phyloP scores from a whole-genome alignment of 1,140 invertebrate species.

The Ctenoplectra terminalis region DNA sequence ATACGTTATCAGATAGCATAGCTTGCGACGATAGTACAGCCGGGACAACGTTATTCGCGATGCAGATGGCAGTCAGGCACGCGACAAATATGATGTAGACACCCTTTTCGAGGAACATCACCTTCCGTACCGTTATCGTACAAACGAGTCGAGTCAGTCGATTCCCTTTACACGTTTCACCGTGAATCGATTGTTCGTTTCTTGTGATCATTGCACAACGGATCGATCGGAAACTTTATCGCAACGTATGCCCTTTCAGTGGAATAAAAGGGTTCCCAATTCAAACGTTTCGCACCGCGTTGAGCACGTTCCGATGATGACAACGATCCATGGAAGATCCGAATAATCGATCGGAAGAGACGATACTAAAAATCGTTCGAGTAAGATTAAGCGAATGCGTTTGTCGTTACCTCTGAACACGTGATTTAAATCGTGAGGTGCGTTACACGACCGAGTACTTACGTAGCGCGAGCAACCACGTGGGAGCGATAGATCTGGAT shows the following conservation, averaged over 20 bases:
- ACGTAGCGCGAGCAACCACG: conserved; percentile 72
- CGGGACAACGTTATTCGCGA: conserved; percentile 16
- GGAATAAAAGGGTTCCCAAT: no score
- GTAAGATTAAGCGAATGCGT: conserved; percentile 1
- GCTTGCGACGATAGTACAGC: not conserved
- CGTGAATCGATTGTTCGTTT: no score
- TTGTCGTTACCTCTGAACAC: conserved; percentile 14
- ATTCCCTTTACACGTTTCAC: not conserved
- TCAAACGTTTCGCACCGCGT: no score
- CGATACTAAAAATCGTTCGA: not conserved
- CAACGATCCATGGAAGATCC: not conserved
- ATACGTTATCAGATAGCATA: no score
- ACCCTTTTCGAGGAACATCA: conserved; percentile 14
- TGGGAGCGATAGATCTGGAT: conserved; percentile 82
- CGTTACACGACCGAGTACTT: conserved; percentile 13
- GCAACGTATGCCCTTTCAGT: no score
- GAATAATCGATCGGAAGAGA: not conserved
- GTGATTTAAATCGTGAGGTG: conserved; percentile 54
- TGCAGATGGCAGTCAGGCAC: conserved; percentile 6
- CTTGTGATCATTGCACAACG: no score
- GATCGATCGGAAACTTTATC: no score
- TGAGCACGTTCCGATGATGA: no score
- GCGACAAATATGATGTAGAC: not conserved
- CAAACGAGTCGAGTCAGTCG: not conserved
- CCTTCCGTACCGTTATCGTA: not conserved